These are phyloP conservation scores for Oceanites oceanicus DNA, from an alignment of 2,113 vertebrate genomes.

Conservation along the genomic window DNA sequence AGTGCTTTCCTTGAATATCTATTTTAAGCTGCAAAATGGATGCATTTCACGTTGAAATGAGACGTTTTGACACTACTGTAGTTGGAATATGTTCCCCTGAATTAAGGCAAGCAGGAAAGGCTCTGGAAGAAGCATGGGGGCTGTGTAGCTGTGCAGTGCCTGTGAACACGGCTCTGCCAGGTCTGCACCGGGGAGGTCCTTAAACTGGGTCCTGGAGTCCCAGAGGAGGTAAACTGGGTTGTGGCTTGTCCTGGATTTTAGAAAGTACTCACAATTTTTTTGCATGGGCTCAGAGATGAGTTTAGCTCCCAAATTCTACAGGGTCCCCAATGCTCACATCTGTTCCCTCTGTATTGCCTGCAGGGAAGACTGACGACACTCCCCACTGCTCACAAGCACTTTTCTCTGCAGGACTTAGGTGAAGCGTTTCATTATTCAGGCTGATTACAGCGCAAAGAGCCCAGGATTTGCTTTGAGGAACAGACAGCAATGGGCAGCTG, in stretches of 20 bases:
- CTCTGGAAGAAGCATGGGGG: background rate
- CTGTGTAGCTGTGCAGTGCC: fast-evolving
- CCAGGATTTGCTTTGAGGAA: background rate
- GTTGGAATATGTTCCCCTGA: background rate
- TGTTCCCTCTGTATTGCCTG: background rate
- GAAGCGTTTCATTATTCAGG: background rate
- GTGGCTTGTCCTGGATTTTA: background rate
- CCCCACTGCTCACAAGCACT: fast-evolving
- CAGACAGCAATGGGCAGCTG: background rate
- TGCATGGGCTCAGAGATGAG: background rate
- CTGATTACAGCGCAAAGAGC: background rate
- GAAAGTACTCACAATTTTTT: background rate
- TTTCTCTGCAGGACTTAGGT: background rate
- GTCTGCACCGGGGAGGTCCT: background rate
- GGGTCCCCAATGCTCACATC: background rate
- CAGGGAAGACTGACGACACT: background rate
- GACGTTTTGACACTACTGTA: background rate
- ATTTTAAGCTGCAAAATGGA: background rate
- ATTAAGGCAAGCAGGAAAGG: background rate
- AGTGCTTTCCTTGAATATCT: background rate
- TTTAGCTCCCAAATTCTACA: background rate
- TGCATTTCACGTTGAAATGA: background rate
- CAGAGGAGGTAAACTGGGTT: background rate
- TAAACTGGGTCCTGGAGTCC: background rate
- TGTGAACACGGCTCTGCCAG: background rate